Evolutionary conservation across 92 coral and sea anemone genomes (phyloP), one percentile per base, ranked within the genome.

Genomic region (Blastomussa wellsi): DNA sequence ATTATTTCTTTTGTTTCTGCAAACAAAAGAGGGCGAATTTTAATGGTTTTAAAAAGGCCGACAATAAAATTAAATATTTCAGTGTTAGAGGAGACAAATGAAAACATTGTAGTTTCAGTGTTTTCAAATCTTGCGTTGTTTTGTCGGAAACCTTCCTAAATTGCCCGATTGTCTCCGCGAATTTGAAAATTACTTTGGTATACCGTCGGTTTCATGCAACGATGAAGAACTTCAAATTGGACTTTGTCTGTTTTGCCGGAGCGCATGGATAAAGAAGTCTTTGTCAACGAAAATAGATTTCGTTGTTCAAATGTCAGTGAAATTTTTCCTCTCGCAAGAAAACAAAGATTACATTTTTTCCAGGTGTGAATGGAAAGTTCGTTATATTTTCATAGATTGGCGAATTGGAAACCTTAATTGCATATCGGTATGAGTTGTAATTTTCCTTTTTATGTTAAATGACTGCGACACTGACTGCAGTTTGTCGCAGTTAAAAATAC

Each of bases 1-100:
- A 85, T 85, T 67, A 78, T 72, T 76, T 78, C 83, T 32, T 85
- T 85, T 85, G 88, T 85, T 76, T 85, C 53, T 64, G 82, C 32
- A 78, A 77, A 77, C 77, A 85, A 66, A 85, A 77, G 82, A 66
- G 64, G 78, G 88, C 36, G 77, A 77, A 78, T 85, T 76, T 77
- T 35, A 85, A 85, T 85, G 88, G 57, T 9, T 76, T 65, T 57
- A 74, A 75, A 85, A 77, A 77, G 68, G 83, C 88, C 83, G 66
- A 65, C 76, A 85, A 77, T 82, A 53, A 72, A 69, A 82, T 82
- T 70, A 82, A 82, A 82, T 72, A 74, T 83, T 42, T 74, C 31
- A 39, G 74, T 60, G 80, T 83, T 59, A 74, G 62, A 36, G 28
- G 32, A 52, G 69, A 71, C 86, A 82, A 70, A 82, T 35, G 78